Evolutionary conservation across 2,888 invertebrate species (phyloP).

Genomic region (Lamellibrachia satsuma): DNA sequence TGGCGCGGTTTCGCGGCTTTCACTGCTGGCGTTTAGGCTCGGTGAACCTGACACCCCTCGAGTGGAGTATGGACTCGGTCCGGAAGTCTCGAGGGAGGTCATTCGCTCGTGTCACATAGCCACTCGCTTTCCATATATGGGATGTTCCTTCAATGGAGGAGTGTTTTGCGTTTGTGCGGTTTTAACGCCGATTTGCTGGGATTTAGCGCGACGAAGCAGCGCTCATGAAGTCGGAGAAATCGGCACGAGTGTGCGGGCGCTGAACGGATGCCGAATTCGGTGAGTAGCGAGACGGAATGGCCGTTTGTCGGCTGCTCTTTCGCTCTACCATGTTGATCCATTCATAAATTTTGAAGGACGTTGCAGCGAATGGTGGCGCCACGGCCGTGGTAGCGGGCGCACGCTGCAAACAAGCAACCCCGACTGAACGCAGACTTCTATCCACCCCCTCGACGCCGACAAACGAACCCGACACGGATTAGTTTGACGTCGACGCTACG

Average conservation of each 20-base stretch:
- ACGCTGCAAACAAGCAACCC: not conserved
- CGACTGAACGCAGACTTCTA: not conserved
- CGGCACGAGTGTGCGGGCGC: conserved; percentile 17
- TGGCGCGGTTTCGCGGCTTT: conserved; percentile 6
- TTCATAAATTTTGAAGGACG: conserved; percentile 13
- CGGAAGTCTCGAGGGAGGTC: conserved; percentile 17
- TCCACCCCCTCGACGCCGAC: not conserved
- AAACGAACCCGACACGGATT: not conserved
- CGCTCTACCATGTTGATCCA: conserved; percentile 17
- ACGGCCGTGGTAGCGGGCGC: conserved; percentile 6
- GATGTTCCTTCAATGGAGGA: conserved; percentile 17
- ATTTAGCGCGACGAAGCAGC: conserved; percentile 13
- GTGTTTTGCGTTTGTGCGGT: not conserved
- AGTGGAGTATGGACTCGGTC: not conserved
- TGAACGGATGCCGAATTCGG: conserved; percentile 17
- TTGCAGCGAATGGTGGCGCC: conserved; percentile 13
- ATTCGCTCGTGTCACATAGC: conserved; percentile 11
- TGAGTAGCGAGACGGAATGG: conserved; percentile 17
- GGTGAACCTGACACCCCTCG: not conserved
- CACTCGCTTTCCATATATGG: conserved; percentile 17
- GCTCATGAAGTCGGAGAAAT: conserved; percentile 7
- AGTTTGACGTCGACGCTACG: not conserved
- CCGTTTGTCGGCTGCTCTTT: not conserved
- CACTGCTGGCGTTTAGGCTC: not conserved
- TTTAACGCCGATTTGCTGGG: conserved; percentile 13